These are phyloP conservation scores for Tetramorium bicarinatum DNA, from an alignment of 2,888 invertebrate genomes.

Conservation along the genomic window DNA sequence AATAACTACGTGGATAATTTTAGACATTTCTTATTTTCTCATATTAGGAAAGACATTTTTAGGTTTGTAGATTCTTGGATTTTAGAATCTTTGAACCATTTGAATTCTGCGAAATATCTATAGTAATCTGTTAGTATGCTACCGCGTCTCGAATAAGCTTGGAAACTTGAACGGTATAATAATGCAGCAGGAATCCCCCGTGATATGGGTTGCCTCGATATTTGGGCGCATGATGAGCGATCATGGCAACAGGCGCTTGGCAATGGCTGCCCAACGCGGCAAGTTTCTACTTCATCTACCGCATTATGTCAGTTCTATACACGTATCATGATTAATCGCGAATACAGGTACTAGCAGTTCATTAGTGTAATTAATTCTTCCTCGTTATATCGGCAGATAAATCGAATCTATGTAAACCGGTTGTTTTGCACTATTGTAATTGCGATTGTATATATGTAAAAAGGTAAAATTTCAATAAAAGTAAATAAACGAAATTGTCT, in stretches of 20 bases:
- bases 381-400: conserved; percentile 31
- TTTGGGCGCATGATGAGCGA: conserved; percentile 53
- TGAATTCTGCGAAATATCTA: neutral
- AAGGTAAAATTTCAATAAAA: conserved; percentile 18
- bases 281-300: conserved; percentile 66
- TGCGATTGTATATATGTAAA: neutral
- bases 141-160: neutral
- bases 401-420: conserved; percentile 39
- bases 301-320: conserved; percentile 52
- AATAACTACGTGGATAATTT: neutral
- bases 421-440: conserved; percentile 27
- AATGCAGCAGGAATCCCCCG: conserved; percentile 26
- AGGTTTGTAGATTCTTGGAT: neutral
- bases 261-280: conserved; percentile 56
- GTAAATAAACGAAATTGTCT: conserved; percentile 29
- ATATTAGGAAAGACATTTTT: neutral
- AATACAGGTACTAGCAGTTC: conserved; percentile 42
- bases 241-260: conserved; percentile 51
- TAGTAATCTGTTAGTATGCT: neutral
- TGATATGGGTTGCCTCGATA: conserved; percentile 55
- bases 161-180: conserved; percentile 29
- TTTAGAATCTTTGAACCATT: neutral
- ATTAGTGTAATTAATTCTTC: conserved; percentile 56
- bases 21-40: neutral
- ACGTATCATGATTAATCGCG: conserved; percentile 44